Evolutionary conservation across 2,888 invertebrate species (phyloP).

Genomic region (Netelia virgata): DNA sequence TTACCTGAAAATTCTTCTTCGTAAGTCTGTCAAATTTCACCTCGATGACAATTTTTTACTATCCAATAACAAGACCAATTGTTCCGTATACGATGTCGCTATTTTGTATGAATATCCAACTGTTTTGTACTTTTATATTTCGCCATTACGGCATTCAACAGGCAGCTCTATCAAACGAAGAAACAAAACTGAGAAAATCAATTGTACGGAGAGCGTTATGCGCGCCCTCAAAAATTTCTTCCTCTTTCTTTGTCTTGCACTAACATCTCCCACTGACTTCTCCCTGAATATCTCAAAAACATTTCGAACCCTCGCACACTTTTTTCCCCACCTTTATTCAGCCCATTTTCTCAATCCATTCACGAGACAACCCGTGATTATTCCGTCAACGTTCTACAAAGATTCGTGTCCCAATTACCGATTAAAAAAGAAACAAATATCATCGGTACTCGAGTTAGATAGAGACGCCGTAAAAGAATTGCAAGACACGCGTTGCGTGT

Average conservation of each 20-base stretch:
- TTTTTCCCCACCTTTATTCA: constrained; percentile 15
- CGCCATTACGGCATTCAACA: constrained; percentile 59
- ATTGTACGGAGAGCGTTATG: constrained; percentile 38
- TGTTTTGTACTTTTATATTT: constrained; percentile 78
- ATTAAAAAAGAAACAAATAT: constrained; percentile 12
- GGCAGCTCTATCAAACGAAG: constrained; percentile 38
- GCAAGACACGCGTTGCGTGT: constrained; percentile 3
- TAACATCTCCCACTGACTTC: constrained; percentile 29
- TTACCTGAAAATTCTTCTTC: background rate
- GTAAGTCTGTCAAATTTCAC: constrained; percentile 28
- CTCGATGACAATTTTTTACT: constrained; percentile 41
- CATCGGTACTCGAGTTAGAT: constrained; percentile 12
- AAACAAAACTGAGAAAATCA: constrained; percentile 20
- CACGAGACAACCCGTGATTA: constrained; percentile 30
- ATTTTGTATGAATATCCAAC: constrained; percentile 65
- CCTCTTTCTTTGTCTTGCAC: constrained; percentile 47
- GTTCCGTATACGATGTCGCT: constrained; percentile 57
- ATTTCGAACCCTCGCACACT: constrained; percentile 59
- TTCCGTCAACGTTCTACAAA: constrained; percentile 38
- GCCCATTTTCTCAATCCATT: constrained; percentile 31
- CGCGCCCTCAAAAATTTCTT: constrained; percentile 18
- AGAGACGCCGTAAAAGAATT: background rate
- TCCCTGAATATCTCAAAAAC: constrained; percentile 66
- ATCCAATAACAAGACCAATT: constrained; percentile 65
- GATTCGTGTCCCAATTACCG: constrained; percentile 10